Conservation (phyloP, 2,797 vertebrate species). For the Sebastes ruberrimus region DNA sequence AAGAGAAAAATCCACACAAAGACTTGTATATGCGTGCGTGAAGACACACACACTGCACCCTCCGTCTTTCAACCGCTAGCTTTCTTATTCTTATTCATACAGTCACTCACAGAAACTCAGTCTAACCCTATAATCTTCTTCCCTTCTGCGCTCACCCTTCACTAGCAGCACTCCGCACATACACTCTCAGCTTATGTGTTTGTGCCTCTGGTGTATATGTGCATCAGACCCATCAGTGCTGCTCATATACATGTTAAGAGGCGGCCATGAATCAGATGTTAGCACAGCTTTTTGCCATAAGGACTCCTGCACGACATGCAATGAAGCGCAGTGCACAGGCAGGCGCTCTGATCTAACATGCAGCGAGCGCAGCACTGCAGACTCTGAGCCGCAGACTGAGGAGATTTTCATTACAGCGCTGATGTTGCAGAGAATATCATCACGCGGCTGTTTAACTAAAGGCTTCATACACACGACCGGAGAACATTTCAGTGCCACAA, state of each 20-base stretch:
- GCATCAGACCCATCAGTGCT: constrained; percentile 2
- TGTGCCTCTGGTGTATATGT: constrained; percentile 23
- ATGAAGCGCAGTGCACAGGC: constrained; percentile 28
- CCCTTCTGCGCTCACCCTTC: constrained; percentile 33
- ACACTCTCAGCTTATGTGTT: constrained; percentile 6
- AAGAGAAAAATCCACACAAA: neutral
- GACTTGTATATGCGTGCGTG: neutral
- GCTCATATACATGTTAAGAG: constrained; percentile 45
- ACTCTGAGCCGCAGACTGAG: constrained; percentile 12
- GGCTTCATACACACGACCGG: neutral
- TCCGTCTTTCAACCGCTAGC: constrained; percentile 19
- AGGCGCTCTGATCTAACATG: constrained; percentile 18
- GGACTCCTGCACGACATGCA: constrained; percentile 19
- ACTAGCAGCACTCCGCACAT: constrained; percentile 7
- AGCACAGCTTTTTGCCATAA: constrained; percentile 30
- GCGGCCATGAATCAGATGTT: constrained; percentile 44
- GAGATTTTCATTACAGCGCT: constrained; percentile 31
- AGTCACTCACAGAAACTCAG: constrained; percentile 58
- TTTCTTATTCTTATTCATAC: constrained; percentile 70
- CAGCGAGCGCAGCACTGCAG: constrained; percentile 40
- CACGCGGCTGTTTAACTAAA: neutral
- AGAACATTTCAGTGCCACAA: neutral
- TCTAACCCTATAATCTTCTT: constrained; percentile 67
- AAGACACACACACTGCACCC: constrained; percentile 22
- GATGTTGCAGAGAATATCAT: constrained; percentile 20